Evolutionary conservation across 2,888 invertebrate genomes (phyloP), one percentile per base, ranked within the genome.

Genomic region (Antheraea yamamai): DNA sequence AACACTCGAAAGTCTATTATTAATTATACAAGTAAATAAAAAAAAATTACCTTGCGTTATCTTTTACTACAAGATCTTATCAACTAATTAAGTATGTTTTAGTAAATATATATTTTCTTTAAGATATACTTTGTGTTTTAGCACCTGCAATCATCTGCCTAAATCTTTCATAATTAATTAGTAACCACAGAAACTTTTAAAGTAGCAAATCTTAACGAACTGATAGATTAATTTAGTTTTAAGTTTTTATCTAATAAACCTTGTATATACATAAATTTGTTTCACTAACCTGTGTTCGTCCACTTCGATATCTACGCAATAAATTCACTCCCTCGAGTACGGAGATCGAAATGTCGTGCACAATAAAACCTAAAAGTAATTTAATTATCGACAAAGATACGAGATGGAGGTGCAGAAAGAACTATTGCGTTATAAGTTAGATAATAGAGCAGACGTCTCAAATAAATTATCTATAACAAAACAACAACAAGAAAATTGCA

Each of bases 161-260:
- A 1, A 39, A 20, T 68, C 14, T n/a, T 23, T 61, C 74, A 61
- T 66, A 66, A 73, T 18, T 35, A 66, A 73, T 18, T 35, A 35
- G 18, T 18, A 70, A 72, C 23, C 39, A 58, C 55, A 74, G 23
- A 75, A 71, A 64, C 58, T 70, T 72, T 72, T 52, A 72, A 71
- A 58, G 71, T 61, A 71, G 72, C 47, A 75, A 72, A 72, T 64
- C 51, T 74, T 75, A 75, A 93, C 89, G 95, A 94, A 94, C 95
- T 95, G 94, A 94, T 95, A 94, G 94, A 92, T 88, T 91, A 92
- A 94, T 93, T 83, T 91, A 90, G 84, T 74, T 81, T 75, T 91
- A 91, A 88, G 86, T 77, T 76, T 80, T 76, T 85, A 77, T 84
- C 81, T 87, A 92, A 92, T 91, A 92, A 91, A 92, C 73, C 75